Base-by-base conservation (phyloP, 2,888 invertebrate genomes). In the Folsomia manolachei region DNA sequence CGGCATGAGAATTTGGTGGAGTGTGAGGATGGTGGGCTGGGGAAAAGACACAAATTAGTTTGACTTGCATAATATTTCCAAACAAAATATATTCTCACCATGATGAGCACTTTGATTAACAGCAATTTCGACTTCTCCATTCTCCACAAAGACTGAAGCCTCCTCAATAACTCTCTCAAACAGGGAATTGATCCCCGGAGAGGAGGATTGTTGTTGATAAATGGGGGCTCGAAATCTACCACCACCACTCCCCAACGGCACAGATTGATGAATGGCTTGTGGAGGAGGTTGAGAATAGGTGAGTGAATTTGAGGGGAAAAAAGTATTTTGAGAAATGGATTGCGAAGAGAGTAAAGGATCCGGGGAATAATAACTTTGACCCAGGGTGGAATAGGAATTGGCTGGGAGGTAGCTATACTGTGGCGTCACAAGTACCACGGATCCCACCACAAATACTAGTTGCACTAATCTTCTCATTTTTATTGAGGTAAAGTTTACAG, bases 281-380 rank as follows among this genome's bases (percentile, higher is more conserved):
- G 39, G 39, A 9, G 4, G 39, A 4, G 39, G 14, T 39, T 39
- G 39, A 9, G 4, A 14, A 7, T 14, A 21, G 4, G 11, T 19
- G 11, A 63, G 23, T 27, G 66, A 26, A 21, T 70, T 51, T 27
- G 26, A 67, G 21, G 75, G 73, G 61, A 71, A 27, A 21, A 63
- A 73, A 18, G 60, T n/a, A 21, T 26, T 70, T 61, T 71, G 71
- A 62, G 75, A 67, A 24, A 75, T 69, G 52, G 75, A 69, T 9
- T 70, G 66, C n/a, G 70, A 68, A 39, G 64, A 56, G 0, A 65
- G 1, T 9, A 70, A 39, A 24, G 74, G 61, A 18, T 71, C 71
- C 9, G 24, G 7, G 1, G 63, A 4, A 23, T 72, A 69, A 9
- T 60, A 53, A 9, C 69, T 53, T 63, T 67, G 63, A 27, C 39